Evolutionary conservation across 1,140 invertebrate genomes (phyloP), one percentile per base, ranked within the genome.

Genomic region (Formica exsecta): DNA sequence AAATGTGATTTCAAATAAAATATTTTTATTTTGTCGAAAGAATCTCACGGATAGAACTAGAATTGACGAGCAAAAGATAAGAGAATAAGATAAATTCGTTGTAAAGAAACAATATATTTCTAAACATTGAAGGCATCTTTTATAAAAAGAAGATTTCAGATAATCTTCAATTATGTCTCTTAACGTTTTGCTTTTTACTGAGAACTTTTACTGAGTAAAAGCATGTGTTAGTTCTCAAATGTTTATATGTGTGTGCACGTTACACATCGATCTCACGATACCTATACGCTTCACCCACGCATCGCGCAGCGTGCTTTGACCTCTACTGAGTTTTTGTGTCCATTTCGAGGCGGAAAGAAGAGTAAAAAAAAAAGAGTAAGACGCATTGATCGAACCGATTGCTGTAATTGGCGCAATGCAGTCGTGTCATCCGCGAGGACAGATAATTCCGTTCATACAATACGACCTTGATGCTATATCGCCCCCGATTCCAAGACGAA

Each of bases 401-500:
- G 86, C 79, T 89, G 88, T 93, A 93, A 93, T 93, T 92, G 92
- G 91, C 92, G 92, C 92, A 93, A 93, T 93, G 92, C 92, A 93
- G 93, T 94, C 92, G 89, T 92, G 91, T 93, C 90, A 92, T 93
- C 92, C 88, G 86, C 92, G 91, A 92, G 92, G 90, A 93, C 90
- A 91, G 92, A 94, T 94, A 94, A 94, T 94, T 93, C 89, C 91
- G 90, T 92, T 93, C 89, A 91, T 91, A 92, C 91, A 93, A 92
- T 89, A 92, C 90, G 93, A 94, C 93, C 94, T 94, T 94, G 93
- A 79, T 90, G 91, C 92, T 93, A 92, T 92, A 92, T 90, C 77
- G 92, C 89, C 91, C 91, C 92, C 92, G 92, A 94, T 94, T 94
- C 92, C 91, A 93, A 94, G 94, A 93, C 92, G 92, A 93, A 92